Conservation (phyloP, 1,140 invertebrate species). For the Listronotus bonariensis region DNA sequence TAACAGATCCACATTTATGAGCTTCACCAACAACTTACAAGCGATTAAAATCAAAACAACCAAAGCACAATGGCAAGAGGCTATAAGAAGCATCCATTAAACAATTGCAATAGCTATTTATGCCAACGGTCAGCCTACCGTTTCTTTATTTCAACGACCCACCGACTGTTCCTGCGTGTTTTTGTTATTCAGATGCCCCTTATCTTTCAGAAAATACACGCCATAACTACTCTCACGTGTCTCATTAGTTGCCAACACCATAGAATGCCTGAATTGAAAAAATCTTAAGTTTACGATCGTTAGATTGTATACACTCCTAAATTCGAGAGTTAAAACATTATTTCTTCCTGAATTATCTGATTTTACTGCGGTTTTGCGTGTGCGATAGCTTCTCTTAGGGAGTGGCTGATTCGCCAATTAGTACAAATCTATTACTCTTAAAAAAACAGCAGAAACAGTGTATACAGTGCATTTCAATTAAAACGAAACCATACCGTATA, state of each 20-base stretch:
- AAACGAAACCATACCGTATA: too few relatives aligned
- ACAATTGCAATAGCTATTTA: too few relatives aligned
- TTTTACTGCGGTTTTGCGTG: conserved; percentile 20
- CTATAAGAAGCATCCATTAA: too few relatives aligned
- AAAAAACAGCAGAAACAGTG: too few relatives aligned
- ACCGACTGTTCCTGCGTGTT: neutral
- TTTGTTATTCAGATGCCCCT: conserved; percentile 23
- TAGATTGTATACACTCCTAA: conserved; percentile 29
- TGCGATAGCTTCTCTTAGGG: neutral
- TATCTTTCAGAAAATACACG: conserved; percentile 26
- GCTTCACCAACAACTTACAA: too few relatives aligned
- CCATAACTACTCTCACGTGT: conserved; percentile 28
- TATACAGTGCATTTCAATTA: too few relatives aligned
- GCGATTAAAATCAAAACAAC: too few relatives aligned
- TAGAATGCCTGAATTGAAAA: conserved; percentile 14
- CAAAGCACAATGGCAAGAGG: too few relatives aligned
- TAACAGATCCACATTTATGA: too few relatives aligned
- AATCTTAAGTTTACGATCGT: conserved; percentile 23
- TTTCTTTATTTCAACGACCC: too few relatives aligned
- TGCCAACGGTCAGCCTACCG: too few relatives aligned
- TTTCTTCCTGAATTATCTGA: conserved; percentile 24
- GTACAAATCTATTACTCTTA: too few relatives aligned
- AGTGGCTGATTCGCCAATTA: conserved; percentile 1
- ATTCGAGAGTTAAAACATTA: conserved; percentile 27
- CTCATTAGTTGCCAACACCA: conserved; percentile 23